phyloP scores from a whole-genome alignment of 2,113 vertebrate species.

The Turdus rufiventris region DNA sequence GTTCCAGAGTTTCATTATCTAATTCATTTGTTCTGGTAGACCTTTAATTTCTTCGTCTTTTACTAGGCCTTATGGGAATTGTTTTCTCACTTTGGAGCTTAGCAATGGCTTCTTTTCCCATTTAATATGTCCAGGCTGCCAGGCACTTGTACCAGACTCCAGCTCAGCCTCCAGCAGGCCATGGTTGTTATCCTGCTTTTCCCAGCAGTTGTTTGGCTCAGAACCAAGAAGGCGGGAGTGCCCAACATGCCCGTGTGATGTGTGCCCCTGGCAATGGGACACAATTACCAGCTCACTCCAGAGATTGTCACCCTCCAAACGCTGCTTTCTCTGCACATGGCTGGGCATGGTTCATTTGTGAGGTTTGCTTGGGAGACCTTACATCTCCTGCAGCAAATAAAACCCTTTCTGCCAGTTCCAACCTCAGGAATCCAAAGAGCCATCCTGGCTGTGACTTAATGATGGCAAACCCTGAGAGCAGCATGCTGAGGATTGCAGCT shows the following conservation, averaged over 20 bases:
- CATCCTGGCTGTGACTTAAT: neutral
- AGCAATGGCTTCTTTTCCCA: neutral
- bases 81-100: constrained; percentile 14
- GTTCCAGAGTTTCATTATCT: constrained; percentile 27
- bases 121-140: neutral
- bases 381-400: neutral
- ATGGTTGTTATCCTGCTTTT: neutral
- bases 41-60: constrained; percentile 24
- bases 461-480: neutral
- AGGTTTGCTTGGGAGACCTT: neutral
- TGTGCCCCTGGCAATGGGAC: neutral
- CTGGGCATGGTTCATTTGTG: neutral
- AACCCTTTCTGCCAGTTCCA: neutral
- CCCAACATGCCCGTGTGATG: neutral
- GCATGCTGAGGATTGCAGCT: neutral
- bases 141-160: neutral
- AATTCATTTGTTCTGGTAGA: constrained; percentile 33
- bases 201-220: neutral
- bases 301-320: neutral
- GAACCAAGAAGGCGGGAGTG: neutral
- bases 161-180: neutral
- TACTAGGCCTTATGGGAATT: constrained; percentile 9
- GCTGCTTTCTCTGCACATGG: neutral
- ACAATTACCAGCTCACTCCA: neutral
- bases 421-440: accelerated